Conservation (phyloP, 1,140 invertebrate species). For the Bombus waltoni region DNA sequence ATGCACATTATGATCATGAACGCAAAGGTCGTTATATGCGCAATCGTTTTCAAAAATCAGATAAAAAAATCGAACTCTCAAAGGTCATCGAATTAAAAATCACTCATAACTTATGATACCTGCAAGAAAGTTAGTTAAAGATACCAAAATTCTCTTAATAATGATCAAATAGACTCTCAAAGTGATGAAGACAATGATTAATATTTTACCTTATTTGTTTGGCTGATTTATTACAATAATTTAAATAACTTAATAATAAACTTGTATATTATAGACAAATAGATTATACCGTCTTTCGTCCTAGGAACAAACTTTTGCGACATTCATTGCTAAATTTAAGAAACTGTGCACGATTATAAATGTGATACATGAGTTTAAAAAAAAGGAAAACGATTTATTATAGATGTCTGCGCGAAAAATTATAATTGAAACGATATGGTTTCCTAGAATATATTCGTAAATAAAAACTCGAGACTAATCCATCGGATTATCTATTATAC, state of each 20-base stretch:
- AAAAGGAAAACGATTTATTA: background rate
- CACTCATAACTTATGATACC: background rate
- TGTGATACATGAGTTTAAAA: background rate
- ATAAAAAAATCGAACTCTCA: background rate
- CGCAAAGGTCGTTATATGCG: background rate
- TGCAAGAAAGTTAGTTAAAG: slow-evolving; percentile 2
- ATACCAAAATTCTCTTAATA: background rate
- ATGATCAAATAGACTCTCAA: background rate
- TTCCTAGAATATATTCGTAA: background rate
- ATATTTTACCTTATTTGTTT: slow-evolving; percentile 21
- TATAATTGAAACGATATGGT: background rate
- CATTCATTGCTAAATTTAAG: background rate
- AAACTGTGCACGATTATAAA: slow-evolving; percentile 12
- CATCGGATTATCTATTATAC: background rate
- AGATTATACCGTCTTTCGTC: background rate
- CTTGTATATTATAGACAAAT: slow-evolving; percentile 28
- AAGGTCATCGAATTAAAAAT: background rate
- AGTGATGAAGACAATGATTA: background rate
- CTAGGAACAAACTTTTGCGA: slow-evolving; percentile 12
- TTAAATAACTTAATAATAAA: slow-evolving; percentile 43
- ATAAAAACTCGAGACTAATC: background rate
- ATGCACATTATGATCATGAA: background rate
- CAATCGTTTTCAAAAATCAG: background rate
- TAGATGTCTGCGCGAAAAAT: background rate
- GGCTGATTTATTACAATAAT: slow-evolving; percentile 44